Conservation (phyloP, 2,888 invertebrate species). For the Callimorpha dominula region DNA sequence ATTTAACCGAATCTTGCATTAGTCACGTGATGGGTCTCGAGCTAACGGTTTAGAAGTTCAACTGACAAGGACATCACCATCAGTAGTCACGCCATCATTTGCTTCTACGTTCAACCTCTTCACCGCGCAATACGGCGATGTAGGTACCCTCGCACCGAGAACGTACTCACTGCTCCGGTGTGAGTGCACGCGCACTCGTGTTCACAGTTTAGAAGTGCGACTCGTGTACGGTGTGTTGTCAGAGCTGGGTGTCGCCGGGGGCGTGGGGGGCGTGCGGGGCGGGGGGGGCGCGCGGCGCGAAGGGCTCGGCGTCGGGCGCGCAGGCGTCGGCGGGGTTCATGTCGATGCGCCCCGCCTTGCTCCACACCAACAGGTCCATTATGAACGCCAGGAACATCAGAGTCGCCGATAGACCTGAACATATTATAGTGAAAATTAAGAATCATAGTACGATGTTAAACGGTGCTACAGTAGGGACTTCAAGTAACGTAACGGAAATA, state of each 20-base stretch:
- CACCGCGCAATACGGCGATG: not conserved
- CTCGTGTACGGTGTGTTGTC: conserved; percentile 67
- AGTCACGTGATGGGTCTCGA: not conserved
- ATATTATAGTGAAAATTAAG: not conserved
- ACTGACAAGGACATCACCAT: not conserved
- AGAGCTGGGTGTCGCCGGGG: conserved; percentile 73
- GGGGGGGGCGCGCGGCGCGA: conserved; percentile 26
- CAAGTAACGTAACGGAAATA: too few species aligned
- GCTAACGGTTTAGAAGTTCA: not conserved
- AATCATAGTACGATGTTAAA: not conserved
- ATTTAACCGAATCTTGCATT: not conserved
- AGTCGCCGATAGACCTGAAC: conserved; percentile 93
- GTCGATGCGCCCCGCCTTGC: conserved; percentile 94
- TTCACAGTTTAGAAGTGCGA: conserved; percentile 63
- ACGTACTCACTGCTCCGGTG: not conserved
- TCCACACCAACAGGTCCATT: conserved; percentile 96
- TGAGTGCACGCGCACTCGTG: not conserved
- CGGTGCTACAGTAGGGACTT: too few species aligned
- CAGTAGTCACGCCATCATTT: not conserved
- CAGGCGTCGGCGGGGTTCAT: conserved; percentile 84
- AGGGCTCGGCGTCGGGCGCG: conserved; percentile 40
- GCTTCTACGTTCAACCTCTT: not conserved
- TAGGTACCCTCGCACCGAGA: not conserved
- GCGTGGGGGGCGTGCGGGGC: conserved; percentile 27
- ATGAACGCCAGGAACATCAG: conserved; percentile 95